phyloP scores from a whole-genome alignment of 2,797 vertebrate genomes.

The Catamblyrhynchus diadema region DNA sequence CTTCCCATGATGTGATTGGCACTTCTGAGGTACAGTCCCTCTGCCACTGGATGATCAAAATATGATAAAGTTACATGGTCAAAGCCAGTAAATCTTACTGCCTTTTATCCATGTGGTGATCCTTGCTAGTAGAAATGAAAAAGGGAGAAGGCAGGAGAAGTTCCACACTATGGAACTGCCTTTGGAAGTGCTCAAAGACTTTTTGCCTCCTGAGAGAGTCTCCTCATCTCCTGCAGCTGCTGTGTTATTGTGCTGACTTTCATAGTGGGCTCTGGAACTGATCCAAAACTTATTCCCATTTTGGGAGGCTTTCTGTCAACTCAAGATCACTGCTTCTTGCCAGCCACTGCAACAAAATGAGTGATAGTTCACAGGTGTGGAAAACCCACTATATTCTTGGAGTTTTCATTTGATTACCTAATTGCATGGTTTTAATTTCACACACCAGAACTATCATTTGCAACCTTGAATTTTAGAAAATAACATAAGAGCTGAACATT shows the following conservation, averaged over 20 bases:
- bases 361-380: not conserved
- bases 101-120: not conserved
- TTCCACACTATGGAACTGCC: accelerated
- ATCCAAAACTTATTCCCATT: not conserved
- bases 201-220: not conserved
- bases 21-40: not conserved
- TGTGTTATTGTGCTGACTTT: not conserved
- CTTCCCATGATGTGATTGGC: not conserved
- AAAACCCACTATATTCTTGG: not conserved
- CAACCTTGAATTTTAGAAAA: not conserved
- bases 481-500: not conserved
- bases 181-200: not conserved
- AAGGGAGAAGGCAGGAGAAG: not conserved
- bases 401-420: not conserved
- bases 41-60: not conserved
- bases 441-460: not conserved
- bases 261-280: not conserved
- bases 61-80: not conserved
- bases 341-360: not conserved
- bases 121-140: not conserved
- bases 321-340: not conserved
- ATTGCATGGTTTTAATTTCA: not conserved
- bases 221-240: not conserved
- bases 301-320: not conserved
- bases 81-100: not conserved